A percentile compares a stretch with the other conserved stretches of the same genome.
Evolutionary conservation across 2,797 vertebrate genomes (phyloP).

Genomic region (Mus spretus): DNA sequence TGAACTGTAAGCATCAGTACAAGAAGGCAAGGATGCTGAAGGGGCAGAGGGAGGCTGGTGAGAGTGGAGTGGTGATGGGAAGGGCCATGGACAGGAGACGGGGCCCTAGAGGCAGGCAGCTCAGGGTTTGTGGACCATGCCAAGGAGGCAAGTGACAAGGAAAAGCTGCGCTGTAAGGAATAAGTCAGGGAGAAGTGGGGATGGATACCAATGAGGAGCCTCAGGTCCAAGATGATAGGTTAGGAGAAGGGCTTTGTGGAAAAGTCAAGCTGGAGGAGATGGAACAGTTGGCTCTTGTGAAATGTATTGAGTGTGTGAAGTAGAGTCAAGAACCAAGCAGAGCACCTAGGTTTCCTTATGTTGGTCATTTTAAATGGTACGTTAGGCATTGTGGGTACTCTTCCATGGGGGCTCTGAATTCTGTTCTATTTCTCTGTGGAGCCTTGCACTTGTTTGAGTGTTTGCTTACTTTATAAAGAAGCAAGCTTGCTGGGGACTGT

Average conservation of each 20-base stretch:
- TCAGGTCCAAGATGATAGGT: background rate
- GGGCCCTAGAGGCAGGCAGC: background rate
- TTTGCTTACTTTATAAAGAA: conserved; percentile 29
- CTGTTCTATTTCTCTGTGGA: conserved; percentile 32
- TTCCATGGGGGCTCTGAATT: conserved; percentile 10
- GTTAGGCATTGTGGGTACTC: background rate
- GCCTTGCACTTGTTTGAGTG: background rate
- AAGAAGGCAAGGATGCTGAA: background rate
- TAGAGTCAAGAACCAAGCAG: background rate
- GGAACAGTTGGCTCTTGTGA: background rate
- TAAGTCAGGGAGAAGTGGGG: background rate
- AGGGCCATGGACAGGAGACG: background rate
- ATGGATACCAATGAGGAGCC: background rate
- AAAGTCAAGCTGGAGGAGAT: background rate
- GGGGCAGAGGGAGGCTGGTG: background rate
- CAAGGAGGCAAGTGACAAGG: background rate
- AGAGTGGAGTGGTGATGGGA: background rate
- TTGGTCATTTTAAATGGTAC: background rate
- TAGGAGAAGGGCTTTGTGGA: background rate
- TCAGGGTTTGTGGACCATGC: background rate
- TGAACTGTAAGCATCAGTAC: background rate
- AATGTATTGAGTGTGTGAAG: background rate
- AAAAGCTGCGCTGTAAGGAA: background rate
- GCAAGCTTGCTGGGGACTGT: background rate
- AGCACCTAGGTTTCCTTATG: background rate